Evolutionary conservation across 2,888 invertebrate species (phyloP), one percentile per base, ranked within the genome.

Genomic region (Notodonta dromedarius): DNA sequence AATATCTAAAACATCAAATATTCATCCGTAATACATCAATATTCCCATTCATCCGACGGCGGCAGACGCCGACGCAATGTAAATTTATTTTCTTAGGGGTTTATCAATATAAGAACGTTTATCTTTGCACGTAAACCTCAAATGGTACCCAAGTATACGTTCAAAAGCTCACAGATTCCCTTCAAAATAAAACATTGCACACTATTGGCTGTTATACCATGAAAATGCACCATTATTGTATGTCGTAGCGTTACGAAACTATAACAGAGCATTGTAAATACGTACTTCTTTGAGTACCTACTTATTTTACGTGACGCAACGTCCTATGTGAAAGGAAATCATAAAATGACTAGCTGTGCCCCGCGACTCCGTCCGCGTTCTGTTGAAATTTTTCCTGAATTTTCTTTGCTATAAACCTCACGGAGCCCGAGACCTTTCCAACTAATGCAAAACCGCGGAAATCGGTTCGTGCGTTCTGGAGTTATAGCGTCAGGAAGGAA

Each of bases 161-260:
- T 24, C 24, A 24, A 24, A 24, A 24, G 24, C 24, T 24, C 24
- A 24, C 2, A 24, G 24, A 24, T 24, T 24, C 24, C 24, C 24
- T 42, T 4, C 42, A 12, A 9, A 42, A 42, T 0, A 11, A 42
- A 42, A 42, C 4, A 42, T 11, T 42, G 42, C 42, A 42, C 24
- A 24, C 24, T 24, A 42, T 42, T 24, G 2, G 7, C 46, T 7
- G 5, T 0, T n/a, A n/a, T 46, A 46, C 46, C 9, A 46, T 46
- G 11, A 42, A 42, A n/a, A 11, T 11, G 6, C 46, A 46, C n/a
- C 46, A 46, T 46, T 46, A 6, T n/a, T 5, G 0, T 35, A 35
- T 12, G n/a, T 11, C 46, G 46, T n/a, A 63, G 56, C 59, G 63
- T 76, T 77, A 61, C 71, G 78, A 82, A 82, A 82, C 73, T 76